phyloP scores from a whole-genome alignment of 2,888 invertebrate genomes.

The Erynnis tages region DNA sequence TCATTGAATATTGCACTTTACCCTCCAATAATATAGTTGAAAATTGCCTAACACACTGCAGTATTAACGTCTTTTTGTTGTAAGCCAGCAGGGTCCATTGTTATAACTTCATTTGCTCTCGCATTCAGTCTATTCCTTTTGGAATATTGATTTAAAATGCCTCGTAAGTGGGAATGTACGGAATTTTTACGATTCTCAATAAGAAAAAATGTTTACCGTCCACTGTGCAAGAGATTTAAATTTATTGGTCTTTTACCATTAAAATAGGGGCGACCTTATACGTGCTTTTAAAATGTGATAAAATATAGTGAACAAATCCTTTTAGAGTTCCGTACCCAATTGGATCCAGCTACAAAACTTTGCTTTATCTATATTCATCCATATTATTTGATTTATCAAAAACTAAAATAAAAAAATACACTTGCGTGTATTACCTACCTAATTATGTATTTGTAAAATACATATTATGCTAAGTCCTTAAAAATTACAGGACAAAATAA shows the following conservation, averaged over 20 bases:
- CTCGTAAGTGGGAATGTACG: slow-evolving; percentile 67
- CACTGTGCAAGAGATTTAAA: slow-evolving; percentile 34
- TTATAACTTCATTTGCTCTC: slow-evolving; percentile 77
- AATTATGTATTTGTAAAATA: too few relatives aligned
- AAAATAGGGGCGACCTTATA: slow-evolving; percentile 5
- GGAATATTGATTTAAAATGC: slow-evolving; percentile 74
- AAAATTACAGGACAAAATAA: too few relatives aligned
- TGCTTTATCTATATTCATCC: too few relatives aligned
- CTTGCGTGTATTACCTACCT: too few relatives aligned
- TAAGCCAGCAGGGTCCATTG: slow-evolving; percentile 49
- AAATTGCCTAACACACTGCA: background rate
- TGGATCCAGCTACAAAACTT: too few relatives aligned
- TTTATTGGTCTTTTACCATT: slow-evolving; percentile 33
- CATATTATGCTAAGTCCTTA: too few relatives aligned
- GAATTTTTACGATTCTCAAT: slow-evolving; percentile 74
- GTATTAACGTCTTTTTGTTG: background rate
- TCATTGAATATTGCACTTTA: background rate
- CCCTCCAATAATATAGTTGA: background rate
- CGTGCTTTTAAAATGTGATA: slow-evolving; percentile 14
- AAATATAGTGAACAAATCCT: too few relatives aligned
- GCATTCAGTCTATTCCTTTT: slow-evolving; percentile 56
- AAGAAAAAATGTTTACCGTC: slow-evolving; percentile 39
- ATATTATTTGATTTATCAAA: too few relatives aligned
- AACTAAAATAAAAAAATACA: too few relatives aligned
- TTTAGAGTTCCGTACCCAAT: too few relatives aligned